phyloP scores from a whole-genome alignment of 2,113 vertebrate species.

The Passerina amoena region DNA sequence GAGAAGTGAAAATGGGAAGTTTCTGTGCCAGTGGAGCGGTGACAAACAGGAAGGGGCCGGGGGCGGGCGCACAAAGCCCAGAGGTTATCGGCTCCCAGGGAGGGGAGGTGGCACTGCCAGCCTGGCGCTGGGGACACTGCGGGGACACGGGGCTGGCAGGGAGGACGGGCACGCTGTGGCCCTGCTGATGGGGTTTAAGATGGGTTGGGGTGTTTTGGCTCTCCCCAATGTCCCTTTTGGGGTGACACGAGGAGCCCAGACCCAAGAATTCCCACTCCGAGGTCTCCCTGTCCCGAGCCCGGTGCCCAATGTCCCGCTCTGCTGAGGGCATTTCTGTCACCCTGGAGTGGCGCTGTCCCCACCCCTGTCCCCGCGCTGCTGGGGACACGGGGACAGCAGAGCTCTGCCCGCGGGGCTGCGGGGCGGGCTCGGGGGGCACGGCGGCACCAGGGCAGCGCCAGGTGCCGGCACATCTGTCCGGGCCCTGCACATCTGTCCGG shows the following conservation, averaged over 20 bases:
- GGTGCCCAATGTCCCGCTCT: not conserved
- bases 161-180: not conserved
- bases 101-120: not conserved
- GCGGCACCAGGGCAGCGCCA: not conserved
- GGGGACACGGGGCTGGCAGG: not conserved
- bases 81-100: not conserved
- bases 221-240: not conserved
- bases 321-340: rapidly evolving
- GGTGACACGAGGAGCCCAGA: not conserved
- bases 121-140: rapidly evolving
- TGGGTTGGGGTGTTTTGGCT: rapidly evolving
- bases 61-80: not conserved
- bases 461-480: not conserved
- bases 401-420: not conserved
- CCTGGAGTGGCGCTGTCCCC: not conserved
- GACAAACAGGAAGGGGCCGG: conserved; percentile 12
- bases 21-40: rapidly evolving
- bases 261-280: rapidly evolving
- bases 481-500: not conserved
- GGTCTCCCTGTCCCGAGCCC: not conserved
- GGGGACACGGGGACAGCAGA: not conserved
- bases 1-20: rapidly evolving
- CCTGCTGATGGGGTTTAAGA: rapidly evolving
- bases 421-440: rapidly evolving
- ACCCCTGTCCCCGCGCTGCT: rapidly evolving